Evolutionary conservation across 2,888 invertebrate genomes (phyloP).

Genomic region (Chrysotoxum bicinctum): DNA sequence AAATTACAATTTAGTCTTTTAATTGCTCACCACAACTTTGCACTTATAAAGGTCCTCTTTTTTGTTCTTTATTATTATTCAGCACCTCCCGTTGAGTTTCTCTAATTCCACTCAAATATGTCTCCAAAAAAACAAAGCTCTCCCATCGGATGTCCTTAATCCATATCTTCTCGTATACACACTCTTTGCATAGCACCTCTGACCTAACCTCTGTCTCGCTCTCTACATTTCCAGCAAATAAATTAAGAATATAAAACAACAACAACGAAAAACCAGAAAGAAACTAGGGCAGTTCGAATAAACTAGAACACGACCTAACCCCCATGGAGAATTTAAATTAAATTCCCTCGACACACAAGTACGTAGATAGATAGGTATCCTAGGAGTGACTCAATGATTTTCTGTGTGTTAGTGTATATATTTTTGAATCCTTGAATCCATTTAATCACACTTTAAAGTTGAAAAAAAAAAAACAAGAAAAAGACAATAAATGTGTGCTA

Average conservation of each 20-base stretch:
- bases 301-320: conserved; percentile 69
- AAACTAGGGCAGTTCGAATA: conserved; percentile 58
- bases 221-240: conserved; percentile 10
- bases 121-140: conserved; percentile 11
- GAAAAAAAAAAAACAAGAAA: neutral
- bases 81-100: conserved; percentile 16
- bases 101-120: conserved; percentile 31
- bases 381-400: neutral
- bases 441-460: conserved; percentile 58
- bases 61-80: neutral
- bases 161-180: conserved; percentile 8
- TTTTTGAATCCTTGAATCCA: conserved; percentile 59
- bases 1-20: conserved; percentile 25
- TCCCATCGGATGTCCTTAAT: conserved; percentile 43
- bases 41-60: conserved; percentile 13
- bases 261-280: neutral
- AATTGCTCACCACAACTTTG: conserved; percentile 30
- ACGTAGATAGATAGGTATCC: conserved; percentile 18
- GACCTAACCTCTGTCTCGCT: conserved; percentile 7
- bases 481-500: conserved; percentile 25
- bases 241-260: conserved; percentile 1
- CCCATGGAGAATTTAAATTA: conserved; percentile 64
- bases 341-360: conserved; percentile 49
- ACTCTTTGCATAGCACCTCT: conserved; percentile 39
- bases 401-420: neutral